Evolutionary conservation across 1,140 invertebrate species (phyloP).

Genomic region (Holotrichia oblita): DNA sequence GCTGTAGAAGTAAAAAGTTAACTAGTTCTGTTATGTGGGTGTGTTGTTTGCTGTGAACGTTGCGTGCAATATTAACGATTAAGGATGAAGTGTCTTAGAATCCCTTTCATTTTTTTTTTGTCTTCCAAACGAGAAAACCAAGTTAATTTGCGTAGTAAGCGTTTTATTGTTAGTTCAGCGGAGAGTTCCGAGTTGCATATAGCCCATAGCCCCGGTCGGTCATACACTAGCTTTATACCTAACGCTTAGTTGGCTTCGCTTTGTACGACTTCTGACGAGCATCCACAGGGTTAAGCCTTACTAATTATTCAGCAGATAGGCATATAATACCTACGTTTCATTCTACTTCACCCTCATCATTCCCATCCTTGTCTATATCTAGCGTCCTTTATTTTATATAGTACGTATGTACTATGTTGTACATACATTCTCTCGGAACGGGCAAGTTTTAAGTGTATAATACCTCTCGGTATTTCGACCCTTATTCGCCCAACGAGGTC

Average conservation of each 20-base stretch:
- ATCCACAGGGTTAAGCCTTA: background rate
- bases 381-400: no score
- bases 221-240: background rate
- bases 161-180: background rate
- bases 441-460: background rate
- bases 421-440: background rate
- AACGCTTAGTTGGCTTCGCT: slow-evolving; percentile 5
- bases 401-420: no score
- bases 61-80: no score
- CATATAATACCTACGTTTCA: background rate
- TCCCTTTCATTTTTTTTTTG: no score
- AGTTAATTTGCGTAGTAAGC: background rate
- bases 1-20: no score
- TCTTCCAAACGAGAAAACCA: no score
- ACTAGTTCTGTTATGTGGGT: no score
- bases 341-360: background rate
- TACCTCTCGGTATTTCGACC: background rate
- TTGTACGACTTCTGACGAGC: slow-evolving; percentile 11
- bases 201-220: background rate
- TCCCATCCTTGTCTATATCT: no score
- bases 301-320: slow-evolving; percentile 12
- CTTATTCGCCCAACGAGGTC: background rate
- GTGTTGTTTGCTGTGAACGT: no score
- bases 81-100: no score
- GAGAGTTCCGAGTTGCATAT: no score